Evolutionary conservation across 1,140 invertebrate species (phyloP), one percentile per base, ranked within the genome.

Genomic region (Dolichoris vasculosae): DNA sequence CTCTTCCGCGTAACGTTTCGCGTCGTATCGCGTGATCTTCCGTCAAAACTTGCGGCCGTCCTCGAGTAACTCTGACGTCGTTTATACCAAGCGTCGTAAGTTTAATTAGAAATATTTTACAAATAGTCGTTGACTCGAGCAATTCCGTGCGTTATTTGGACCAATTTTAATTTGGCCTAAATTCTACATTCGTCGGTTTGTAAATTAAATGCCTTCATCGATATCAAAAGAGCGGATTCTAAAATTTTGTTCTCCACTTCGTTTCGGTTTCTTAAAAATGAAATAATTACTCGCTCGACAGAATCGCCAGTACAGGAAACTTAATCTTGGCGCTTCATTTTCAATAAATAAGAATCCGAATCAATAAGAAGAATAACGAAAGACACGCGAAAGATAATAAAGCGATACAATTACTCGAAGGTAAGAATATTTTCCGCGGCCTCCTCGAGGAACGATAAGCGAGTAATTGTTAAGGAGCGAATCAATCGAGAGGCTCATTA

Each of bases 401-500:
- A 82, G 64, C 48, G 79, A 59, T 73, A 82, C 75, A 75, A 51
- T 46, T 26, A 17, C 30, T 23, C n/a, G 63, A 76, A 9, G 11
- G 63, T 9, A 64, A 1, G 8, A 7, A 32, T 20, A 20, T 9
- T 26, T 26, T 63, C 23, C 30, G 26, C 17, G 26, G n/a, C 38
- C 67, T 51, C 7, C 67, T 6, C 17, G 40, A 20, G 30, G 32
- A 75, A 40, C 32, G 11, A 55, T 75, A 73, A 82, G 30, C 35
- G 8, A 59, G 67, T 51, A 40, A 32, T 40, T 15, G 35, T 32
- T 35, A 8, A 75, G 17, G 73, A 59, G 51, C 71, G 63, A 83
- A 77, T 77, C 73, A 67, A 84, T 78, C 75, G 43, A 30, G 20
- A 0, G 35, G 63, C 59, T 84, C 55, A 78, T 84, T 78, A 83